These are phyloP conservation scores for Chrysoperla carnea DNA, from an alignment of 1,140 invertebrate species.

Conservation along the genomic window DNA sequence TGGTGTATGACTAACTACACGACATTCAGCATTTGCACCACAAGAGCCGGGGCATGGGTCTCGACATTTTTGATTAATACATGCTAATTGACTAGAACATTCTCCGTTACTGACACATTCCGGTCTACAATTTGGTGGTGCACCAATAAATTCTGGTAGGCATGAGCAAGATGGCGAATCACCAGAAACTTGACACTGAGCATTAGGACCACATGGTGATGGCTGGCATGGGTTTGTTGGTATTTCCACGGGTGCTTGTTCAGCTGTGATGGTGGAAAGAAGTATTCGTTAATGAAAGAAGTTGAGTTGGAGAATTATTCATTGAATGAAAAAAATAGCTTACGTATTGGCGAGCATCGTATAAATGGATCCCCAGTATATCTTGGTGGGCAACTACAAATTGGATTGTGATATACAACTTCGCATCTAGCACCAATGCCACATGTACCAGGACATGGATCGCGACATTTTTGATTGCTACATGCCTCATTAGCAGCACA, in stretches of 20 bases:
- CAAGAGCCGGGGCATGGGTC: conserved; percentile 48
- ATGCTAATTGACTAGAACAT: conserved; percentile 40
- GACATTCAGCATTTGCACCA: conserved; percentile 46
- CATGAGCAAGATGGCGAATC: conserved; percentile 48
- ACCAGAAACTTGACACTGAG: conserved; percentile 38
- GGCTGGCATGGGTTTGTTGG: conserved; percentile 41
- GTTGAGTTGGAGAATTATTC: conserved; percentile 38
- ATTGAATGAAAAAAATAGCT: conserved; percentile 7
- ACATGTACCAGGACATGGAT: conserved; percentile 51
- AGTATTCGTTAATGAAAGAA: background rate
- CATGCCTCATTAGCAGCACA: conserved; percentile 42
- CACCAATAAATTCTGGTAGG: conserved; percentile 46
- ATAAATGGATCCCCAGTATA: conserved; percentile 56
- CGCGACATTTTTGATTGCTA: conserved; percentile 44
- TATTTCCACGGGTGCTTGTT: conserved; percentile 13
- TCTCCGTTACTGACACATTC: conserved; percentile 53
- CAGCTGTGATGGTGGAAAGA: conserved; percentile 15
- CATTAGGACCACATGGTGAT: conserved; percentile 52
- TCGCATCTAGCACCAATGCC: conserved; percentile 41
- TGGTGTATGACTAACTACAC: conserved; percentile 44
- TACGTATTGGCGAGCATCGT: conserved; percentile 30
- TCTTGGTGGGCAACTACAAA: conserved; percentile 49
- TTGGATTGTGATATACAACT: conserved; percentile 42
- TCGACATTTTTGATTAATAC: conserved; percentile 40
- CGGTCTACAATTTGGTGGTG: conserved; percentile 54